phyloP scores from a whole-genome alignment of 53 echinoderm and acorn worm genomes.

The Hippasteria phrygiana region DNA sequence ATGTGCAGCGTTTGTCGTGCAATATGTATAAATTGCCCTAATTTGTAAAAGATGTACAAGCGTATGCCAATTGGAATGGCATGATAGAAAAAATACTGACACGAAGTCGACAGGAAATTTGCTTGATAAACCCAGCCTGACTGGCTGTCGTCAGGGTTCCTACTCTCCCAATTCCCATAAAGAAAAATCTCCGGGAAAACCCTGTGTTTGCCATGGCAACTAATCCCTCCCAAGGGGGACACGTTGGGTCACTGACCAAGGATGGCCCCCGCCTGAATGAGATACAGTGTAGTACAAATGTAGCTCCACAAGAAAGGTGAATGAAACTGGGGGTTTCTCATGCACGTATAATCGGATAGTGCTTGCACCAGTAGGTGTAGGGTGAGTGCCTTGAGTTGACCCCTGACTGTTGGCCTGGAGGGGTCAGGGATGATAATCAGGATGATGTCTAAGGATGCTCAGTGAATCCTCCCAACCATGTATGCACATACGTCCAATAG shows the following conservation, averaged over 20 bases:
- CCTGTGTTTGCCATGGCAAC: slow-evolving; percentile 48
- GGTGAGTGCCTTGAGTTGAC: slow-evolving; percentile 58
- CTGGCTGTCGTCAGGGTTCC: not conserved
- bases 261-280: not conserved
- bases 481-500: too few relatives aligned
- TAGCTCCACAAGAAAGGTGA: slow-evolving; percentile 11
- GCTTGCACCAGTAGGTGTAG: slow-evolving; percentile 41
- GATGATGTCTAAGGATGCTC: not conserved
- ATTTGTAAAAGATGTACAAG: too few relatives aligned
- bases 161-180: not conserved
- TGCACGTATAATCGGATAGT: slow-evolving; percentile 58
- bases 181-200: not conserved
- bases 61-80: too few relatives aligned
- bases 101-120: too few relatives aligned
- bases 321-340: slow-evolving; percentile 51
- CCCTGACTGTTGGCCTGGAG: slow-evolving; percentile 35
- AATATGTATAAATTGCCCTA: too few relatives aligned
- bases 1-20: too few relatives aligned
- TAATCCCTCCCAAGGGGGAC: slow-evolving; percentile 63
- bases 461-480: not conserved
- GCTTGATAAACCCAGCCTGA: not conserved
- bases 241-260: slow-evolving; percentile 53
- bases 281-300: slow-evolving; percentile 21
- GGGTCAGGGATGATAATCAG: slow-evolving; percentile 14
- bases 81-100: too few relatives aligned